Percentiles rank a stretch among this genome's conserved stretches.
Conservation (phyloP, 1,140 invertebrate genomes). For the Anastrepha ludens region DNA sequence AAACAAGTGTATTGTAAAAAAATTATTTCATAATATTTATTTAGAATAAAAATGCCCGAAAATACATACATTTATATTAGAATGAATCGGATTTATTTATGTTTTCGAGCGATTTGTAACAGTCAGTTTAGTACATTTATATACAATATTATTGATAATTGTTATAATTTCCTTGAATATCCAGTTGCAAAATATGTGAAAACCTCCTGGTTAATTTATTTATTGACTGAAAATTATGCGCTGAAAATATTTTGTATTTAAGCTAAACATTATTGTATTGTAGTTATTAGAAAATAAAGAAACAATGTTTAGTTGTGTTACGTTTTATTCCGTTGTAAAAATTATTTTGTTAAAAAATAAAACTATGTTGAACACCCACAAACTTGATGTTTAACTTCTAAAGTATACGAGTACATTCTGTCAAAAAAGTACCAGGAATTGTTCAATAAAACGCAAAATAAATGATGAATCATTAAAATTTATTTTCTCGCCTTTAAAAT, state of each 20-base stretch:
- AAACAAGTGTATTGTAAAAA: not conserved
- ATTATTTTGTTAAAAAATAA: conserved; percentile 3
- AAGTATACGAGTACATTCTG: too few species aligned
- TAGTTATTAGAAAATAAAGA: not conserved
- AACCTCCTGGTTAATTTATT: conserved; percentile 14
- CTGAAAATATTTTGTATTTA: conserved; percentile 1
- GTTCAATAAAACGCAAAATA: too few species aligned
- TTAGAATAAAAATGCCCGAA: not conserved
- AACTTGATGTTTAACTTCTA: not conserved
- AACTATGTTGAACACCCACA: not conserved
- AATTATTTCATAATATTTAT: not conserved
- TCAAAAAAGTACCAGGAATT: too few species aligned
- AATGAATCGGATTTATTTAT: not conserved
- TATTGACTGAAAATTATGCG: not conserved
- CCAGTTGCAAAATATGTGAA: not conserved
- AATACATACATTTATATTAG: not conserved
- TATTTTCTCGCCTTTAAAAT: too few species aligned
- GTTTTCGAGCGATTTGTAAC: too few species aligned
- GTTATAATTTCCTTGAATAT: conserved; percentile 1
- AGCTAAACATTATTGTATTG: not conserved
- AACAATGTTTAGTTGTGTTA: not conserved
- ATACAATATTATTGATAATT: too few species aligned
- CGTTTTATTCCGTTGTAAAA: not conserved
- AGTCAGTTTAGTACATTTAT: too few species aligned
- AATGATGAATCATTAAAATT: too few species aligned